Conservation (phyloP, 2,113 vertebrate species). For the Trinectes maculatus region DNA sequence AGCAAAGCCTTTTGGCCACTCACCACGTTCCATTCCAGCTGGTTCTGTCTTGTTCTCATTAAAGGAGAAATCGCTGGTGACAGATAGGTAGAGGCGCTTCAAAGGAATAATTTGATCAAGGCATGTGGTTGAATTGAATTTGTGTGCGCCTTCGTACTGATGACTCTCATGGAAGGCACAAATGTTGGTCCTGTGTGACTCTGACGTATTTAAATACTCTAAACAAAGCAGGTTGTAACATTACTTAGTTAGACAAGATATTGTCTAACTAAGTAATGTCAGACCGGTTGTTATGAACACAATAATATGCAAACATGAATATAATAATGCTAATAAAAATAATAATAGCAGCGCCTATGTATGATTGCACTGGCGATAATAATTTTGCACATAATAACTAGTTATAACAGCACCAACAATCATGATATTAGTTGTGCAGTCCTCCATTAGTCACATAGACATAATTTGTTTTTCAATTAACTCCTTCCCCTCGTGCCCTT, state of each 20-base stretch:
- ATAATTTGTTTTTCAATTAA: constrained; percentile 64
- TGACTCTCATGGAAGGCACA: constrained; percentile 14
- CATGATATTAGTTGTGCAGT: no score
- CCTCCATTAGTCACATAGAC: constrained; percentile 50
- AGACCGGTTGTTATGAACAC: no score
- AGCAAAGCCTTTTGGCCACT: constrained; percentile 30
- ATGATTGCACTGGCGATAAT: no score
- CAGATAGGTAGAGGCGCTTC: constrained; percentile 17
- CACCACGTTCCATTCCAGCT: constrained; percentile 16
- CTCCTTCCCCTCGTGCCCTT: constrained; percentile 51
- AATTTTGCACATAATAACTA: no score
- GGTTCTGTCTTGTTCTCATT: constrained; percentile 22
- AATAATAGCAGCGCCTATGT: no score
- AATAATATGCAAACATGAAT: no score
- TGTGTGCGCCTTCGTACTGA: neutral
- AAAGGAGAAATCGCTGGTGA: constrained; percentile 22
- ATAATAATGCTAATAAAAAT: no score
- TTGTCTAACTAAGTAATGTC: no score
- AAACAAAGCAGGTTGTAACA: no score
- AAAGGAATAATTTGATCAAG: constrained; percentile 20
- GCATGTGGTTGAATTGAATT: constrained; percentile 22
- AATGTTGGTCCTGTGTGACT: neutral
- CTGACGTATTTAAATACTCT: no score
- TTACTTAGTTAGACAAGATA: no score
- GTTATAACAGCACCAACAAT: no score